These are phyloP conservation scores for Drosophila quinaria DNA, from an alignment of 2,888 invertebrate species.

Conservation along the genomic window DNA sequence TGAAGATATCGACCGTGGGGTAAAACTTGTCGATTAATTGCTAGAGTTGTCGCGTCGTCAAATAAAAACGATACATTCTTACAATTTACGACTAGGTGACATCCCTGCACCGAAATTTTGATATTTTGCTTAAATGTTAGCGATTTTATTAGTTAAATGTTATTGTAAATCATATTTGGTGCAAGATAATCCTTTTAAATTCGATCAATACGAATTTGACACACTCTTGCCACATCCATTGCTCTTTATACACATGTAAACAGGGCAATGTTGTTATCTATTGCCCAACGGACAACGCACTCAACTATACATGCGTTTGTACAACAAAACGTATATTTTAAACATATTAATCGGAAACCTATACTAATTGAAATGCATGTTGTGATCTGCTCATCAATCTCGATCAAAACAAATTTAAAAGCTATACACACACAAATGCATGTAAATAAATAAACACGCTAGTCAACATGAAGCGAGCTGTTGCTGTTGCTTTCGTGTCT, in stretches of 20 bases:
- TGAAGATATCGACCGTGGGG: constrained; percentile 83
- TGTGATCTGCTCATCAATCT: neutral
- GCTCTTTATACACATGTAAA: constrained; percentile 7
- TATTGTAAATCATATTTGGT: neutral
- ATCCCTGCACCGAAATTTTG: constrained; percentile 44
- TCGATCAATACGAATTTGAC: constrained; percentile 1
- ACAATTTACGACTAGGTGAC: constrained; percentile 25
- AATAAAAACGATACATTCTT: constrained; percentile 39
- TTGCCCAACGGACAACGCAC: constrained; percentile 66
- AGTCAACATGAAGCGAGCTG: constrained; percentile 45
- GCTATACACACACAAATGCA: constrained; percentile 26
- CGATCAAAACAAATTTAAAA: neutral
- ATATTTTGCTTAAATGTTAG: constrained; percentile 59
- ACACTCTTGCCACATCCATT: neutral
- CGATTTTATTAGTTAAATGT: constrained; percentile 24
- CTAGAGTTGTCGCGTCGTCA: constrained; percentile 32
- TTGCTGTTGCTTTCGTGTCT: constrained; percentile 30
- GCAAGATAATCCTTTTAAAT: neutral
- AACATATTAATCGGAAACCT: neutral
- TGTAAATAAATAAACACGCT: constrained; percentile 63
- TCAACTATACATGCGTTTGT: constrained; percentile 27
- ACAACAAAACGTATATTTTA: constrained; percentile 11
- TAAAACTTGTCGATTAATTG: constrained; percentile 73
- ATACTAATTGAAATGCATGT: neutral
- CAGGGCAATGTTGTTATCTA: constrained; percentile 50